Evolutionary conservation across 64 coral and sea anemone species (phyloP).

Genomic region (Actinia equina): DNA sequence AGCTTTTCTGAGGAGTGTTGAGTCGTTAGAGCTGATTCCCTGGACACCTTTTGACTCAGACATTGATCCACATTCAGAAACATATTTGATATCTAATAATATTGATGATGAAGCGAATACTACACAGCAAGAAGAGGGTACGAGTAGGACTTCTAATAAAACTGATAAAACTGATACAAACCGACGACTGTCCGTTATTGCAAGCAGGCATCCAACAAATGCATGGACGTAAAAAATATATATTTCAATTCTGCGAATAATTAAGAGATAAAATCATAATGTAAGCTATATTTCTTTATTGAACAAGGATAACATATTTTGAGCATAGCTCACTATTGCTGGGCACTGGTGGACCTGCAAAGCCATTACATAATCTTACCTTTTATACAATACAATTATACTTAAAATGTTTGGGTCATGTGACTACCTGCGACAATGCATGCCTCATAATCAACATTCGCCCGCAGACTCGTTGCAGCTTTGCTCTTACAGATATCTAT

Average conservation of each 20-base stretch:
- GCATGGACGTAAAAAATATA: not conserved
- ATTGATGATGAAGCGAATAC: slow-evolving; percentile 7
- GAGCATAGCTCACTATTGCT: not conserved
- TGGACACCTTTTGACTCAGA: slow-evolving; percentile 63
- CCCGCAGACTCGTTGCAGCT: too few relatives aligned
- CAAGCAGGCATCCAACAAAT: not conserved
- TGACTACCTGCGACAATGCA: too few relatives aligned
- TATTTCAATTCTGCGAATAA: too few relatives aligned
- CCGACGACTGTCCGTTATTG: not conserved
- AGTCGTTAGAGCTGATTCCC: slow-evolving; percentile 55
- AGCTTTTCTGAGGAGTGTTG: slow-evolving; percentile 58
- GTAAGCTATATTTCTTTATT: not conserved
- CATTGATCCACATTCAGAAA: slow-evolving; percentile 6
- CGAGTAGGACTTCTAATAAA: not conserved
- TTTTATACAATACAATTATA: too few relatives aligned
- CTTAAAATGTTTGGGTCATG: too few relatives aligned
- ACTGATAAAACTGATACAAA: not conserved
- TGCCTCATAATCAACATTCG: too few relatives aligned
- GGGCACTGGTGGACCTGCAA: not conserved
- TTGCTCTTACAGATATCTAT: too few relatives aligned
- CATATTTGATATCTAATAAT: not conserved
- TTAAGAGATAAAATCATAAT: too few relatives aligned
- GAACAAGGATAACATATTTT: not conserved
- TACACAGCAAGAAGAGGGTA: not conserved
- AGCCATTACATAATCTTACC: too few relatives aligned